Percentiles rank a stretch among this genome's conserved stretches.
Evolutionary conservation across 2,888 invertebrate species (phyloP).

Genomic region (Rambutsinella grinnellia): DNA sequence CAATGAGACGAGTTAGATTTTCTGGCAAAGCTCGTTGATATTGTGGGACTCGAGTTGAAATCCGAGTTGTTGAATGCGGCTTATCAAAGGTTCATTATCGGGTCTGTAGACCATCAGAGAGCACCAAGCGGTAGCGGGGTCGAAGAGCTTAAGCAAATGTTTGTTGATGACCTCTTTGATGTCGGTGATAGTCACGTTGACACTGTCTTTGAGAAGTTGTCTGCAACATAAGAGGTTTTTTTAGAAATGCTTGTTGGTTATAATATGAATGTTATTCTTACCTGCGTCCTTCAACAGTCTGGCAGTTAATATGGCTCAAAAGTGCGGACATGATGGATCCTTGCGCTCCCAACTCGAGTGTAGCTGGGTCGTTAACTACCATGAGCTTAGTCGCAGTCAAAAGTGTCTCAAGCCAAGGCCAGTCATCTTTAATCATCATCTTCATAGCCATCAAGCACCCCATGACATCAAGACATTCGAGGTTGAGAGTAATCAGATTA

Average conservation of each 20-base stretch:
- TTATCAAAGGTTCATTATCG: conserved; percentile 52
- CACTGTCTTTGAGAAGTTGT: conserved; percentile 60
- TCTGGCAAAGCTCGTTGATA: conserved; percentile 35
- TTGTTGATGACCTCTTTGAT: conserved; percentile 59
- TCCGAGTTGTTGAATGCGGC: conserved; percentile 51
- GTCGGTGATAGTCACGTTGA: conserved; percentile 63
- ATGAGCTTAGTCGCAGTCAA: conserved; percentile 64
- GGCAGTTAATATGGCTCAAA: conserved; percentile 61
- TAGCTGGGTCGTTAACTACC: conserved; percentile 65
- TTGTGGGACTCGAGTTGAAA: conserved; percentile 42
- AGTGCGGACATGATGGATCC: conserved; percentile 60
- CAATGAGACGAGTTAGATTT: no score
- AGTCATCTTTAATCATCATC: conserved; percentile 60
- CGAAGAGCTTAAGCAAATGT: conserved; percentile 61
- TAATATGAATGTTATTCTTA: conserved; percentile 15
- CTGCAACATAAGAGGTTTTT: conserved; percentile 49
- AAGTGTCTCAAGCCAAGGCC: conserved; percentile 62
- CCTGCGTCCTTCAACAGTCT: conserved; percentile 55
- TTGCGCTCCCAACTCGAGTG: conserved; percentile 64
- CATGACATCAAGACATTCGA: conserved; percentile 64
- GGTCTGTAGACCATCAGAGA: conserved; percentile 55
- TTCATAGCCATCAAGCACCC: conserved; percentile 63
- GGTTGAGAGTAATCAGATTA: conserved; percentile 63
- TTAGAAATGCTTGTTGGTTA: background rate
- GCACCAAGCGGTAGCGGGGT: conserved; percentile 61